A percentile compares a stretch with the other conserved stretches of the same genome.
Conservation (phyloP, 2,888 invertebrate genomes). For the Frankliniella fusca region DNA sequence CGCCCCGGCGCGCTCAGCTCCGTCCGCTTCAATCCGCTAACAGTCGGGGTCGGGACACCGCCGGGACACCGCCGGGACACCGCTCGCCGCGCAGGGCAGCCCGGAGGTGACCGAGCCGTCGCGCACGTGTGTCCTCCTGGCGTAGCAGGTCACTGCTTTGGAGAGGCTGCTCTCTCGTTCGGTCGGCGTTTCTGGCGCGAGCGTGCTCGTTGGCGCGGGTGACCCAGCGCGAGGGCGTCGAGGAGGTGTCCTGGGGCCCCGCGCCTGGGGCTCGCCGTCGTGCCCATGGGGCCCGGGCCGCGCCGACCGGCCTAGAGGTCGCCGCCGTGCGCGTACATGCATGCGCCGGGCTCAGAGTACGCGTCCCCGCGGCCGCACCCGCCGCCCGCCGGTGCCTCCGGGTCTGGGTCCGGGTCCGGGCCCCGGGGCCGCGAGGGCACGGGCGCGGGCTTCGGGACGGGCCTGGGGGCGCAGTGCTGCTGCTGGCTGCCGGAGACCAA, state of each 20-base stretch:
- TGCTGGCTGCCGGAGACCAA: conserved; percentile 11
- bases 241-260: neutral
- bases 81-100: neutral
- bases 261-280: no score
- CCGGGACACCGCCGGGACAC: no score
- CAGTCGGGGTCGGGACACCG: neutral
- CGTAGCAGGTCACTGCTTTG: no score
- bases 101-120: no score
- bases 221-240: neutral
- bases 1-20: neutral
- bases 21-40: neutral
- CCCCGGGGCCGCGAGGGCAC: conserved; percentile 39
- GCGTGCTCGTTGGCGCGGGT: neutral
- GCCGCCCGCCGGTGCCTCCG: neutral
- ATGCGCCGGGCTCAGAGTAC: neutral
- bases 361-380: neutral
- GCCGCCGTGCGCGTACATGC: neutral
- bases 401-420: neutral
- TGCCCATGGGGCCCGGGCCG: no score
- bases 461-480: neutral
- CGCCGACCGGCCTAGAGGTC: neutral
- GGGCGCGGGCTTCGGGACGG: conserved; percentile 24
- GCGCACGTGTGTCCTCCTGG: no score
- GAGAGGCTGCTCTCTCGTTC: no score
- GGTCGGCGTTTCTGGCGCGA: no score